phyloP scores from a whole-genome alignment of 1,140 invertebrate species.

The Papilio dardanus region DNA sequence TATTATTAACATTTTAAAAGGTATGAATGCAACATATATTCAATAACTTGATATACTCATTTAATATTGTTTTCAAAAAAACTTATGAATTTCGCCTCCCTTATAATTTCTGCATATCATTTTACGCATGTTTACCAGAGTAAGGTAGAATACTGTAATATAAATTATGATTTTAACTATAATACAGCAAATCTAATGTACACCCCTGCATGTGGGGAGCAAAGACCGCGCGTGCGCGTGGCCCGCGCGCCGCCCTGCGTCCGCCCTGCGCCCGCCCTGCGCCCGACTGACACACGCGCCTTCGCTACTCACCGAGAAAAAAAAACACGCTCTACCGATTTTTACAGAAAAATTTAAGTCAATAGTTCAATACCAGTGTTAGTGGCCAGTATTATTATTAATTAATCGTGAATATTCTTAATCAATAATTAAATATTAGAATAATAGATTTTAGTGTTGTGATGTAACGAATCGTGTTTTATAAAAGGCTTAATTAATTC shows the following conservation, averaged over 20 bases:
- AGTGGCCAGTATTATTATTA: neutral
- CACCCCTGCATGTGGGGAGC: slow-evolving; percentile 55
- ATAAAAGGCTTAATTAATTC: slow-evolving; percentile 4
- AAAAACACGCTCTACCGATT: slow-evolving; percentile 31
- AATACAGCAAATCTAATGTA: slow-evolving; percentile 27
- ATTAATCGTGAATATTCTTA: neutral
- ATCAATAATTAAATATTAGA: neutral
- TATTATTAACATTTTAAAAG: too few relatives aligned
- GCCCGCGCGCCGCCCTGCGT: slow-evolving; percentile 48
- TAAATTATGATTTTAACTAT: neutral
- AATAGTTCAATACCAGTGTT: neutral
- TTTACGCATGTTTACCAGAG: too few relatives aligned
- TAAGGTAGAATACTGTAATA: neutral
- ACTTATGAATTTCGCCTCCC: neutral
- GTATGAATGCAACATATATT: too few relatives aligned
- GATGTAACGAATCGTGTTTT: slow-evolving; percentile 32
- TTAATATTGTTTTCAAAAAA: too few relatives aligned
- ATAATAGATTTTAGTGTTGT: slow-evolving; percentile 10
- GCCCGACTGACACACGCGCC: slow-evolving; percentile 40
- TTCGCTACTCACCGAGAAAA: slow-evolving; percentile 35
- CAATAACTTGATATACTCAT: too few relatives aligned
- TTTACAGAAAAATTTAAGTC: slow-evolving; percentile 23
- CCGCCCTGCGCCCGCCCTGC: slow-evolving; percentile 44
- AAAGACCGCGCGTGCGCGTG: slow-evolving; percentile 61
- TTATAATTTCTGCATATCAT: too few relatives aligned